A percentile compares a stretch with the other conserved stretches of the same genome.
phyloP scores from a whole-genome alignment of 1,140 invertebrate genomes.

The Venustaconcha ellipsiformis region DNA sequence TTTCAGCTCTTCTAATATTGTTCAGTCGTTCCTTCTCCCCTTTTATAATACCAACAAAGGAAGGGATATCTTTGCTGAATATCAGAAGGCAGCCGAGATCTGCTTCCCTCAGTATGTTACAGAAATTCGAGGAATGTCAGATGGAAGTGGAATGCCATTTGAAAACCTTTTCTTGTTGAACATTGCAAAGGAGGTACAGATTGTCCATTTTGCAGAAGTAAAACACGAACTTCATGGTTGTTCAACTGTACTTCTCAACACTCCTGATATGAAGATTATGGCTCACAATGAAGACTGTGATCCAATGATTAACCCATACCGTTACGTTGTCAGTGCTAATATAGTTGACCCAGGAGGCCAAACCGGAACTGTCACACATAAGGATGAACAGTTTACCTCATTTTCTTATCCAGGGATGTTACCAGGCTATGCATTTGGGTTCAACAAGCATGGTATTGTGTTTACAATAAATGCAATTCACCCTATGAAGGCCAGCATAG shows the following conservation, averaged over 20 bases:
- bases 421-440: conserved; percentile 8
- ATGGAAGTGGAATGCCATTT: no score
- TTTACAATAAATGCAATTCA: conserved; percentile 4
- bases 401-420: conserved; percentile 13
- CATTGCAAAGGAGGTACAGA: neutral
- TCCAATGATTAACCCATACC: no score
- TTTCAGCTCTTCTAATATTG: neutral
- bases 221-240: neutral
- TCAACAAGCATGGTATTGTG: conserved; percentile 9
- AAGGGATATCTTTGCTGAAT: conserved; percentile 2
- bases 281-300: no score
- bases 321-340: no score
- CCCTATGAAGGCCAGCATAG: neutral
- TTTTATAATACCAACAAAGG: neutral
- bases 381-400: neutral
- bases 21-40: neutral
- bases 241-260: no score
- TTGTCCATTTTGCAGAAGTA: neutral
- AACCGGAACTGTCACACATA: no score
- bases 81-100: neutral
- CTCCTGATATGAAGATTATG: no score
- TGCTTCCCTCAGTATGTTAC: neutral
- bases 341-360: no score
- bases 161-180: neutral
- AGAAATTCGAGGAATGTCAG: no score